phyloP scores from a whole-genome alignment of 2,888 invertebrate genomes.

The Elysia crispata region DNA sequence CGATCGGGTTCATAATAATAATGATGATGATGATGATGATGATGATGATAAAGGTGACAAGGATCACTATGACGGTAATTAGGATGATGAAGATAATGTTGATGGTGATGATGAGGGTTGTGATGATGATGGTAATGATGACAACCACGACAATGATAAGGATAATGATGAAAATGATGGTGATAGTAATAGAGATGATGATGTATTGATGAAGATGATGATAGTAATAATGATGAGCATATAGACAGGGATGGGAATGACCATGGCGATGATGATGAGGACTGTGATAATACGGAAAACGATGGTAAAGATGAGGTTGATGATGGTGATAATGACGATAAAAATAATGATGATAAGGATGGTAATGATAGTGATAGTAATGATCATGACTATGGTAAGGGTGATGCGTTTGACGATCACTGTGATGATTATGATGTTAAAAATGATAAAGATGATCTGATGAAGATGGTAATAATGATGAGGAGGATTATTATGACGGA shows the following conservation, averaged over 20 bases:
- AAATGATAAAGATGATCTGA: slow-evolving; percentile 77
- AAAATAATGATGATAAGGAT: slow-evolving; percentile 84
- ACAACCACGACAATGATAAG: slow-evolving; percentile 79
- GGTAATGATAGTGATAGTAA: slow-evolving; percentile 68
- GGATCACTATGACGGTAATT: slow-evolving; percentile 86
- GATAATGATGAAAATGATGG: slow-evolving; percentile 58
- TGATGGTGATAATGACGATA: slow-evolving; percentile 82
- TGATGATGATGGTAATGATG: too few relatives aligned
- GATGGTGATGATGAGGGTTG: too few relatives aligned
- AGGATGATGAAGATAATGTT: too few relatives aligned
- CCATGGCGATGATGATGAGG: background rate
- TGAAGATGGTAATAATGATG: slow-evolving; percentile 83
- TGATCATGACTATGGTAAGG: slow-evolving; percentile 89
- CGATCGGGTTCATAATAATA: slow-evolving; percentile 90
- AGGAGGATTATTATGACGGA: too few relatives aligned
- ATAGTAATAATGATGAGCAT: too few relatives aligned
- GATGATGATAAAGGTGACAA: slow-evolving; percentile 90
- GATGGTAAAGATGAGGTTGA: background rate
- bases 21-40: slow-evolving; percentile 80
- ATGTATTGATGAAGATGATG: too few relatives aligned
- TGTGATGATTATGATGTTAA: too few relatives aligned
- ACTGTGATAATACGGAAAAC: background rate
- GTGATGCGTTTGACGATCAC: slow-evolving; percentile 88
- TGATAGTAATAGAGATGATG: slow-evolving; percentile 76
- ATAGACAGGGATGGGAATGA: background rate